Base-by-base conservation (phyloP, 1,140 invertebrate species). In the Papilio aristodemus region DNA sequence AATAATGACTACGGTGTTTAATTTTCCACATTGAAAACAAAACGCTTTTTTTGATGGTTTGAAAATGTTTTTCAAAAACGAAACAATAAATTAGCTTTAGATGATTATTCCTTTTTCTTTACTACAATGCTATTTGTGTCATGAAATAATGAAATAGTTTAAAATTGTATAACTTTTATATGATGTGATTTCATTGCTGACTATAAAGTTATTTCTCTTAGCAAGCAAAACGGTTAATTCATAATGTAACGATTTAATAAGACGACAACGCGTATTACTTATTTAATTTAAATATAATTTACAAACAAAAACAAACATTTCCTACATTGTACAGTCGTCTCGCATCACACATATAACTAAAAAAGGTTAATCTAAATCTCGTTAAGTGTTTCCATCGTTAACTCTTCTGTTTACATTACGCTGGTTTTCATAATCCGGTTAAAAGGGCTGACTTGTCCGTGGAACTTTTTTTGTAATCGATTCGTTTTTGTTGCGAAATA, bases 341-440 rank as follows among this genome's bases (percentile, higher is more conserved):
- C 59, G 39, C 71, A 60, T 63, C 63, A 54, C 50, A 57, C 41
- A 59, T 19, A 38, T 25, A n/a, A 32, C 32, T 17, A 69, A 73
- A 73, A 73, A 73, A 73, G 69, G 69, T 71, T 73, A 70, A 73
- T 73, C 69, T 70, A 73, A 73, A 70, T 73, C 68, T 66, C 68
- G 69, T 73, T 69, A 73, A 73, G 68, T 73, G 67, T 68, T 59
- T 50, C 70, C 71, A 70, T 73, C 68, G 71, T 73, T 73, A 73
- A 73, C 68, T 67, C 62, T 57, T 60, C 62, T 72, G 67, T 72
- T 72, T 69, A 69, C 71, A 72, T 67, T 69, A 69, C 68, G 60
- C 59, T 66, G 63, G 71, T 69, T 64, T 64, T 27, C 60, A 64
- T 41, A 64, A 64, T 64, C 62, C 62, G 39, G 62, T 64, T 43